Conservation (phyloP, 2,797 vertebrate species). For the Sitta carolinensis region DNA sequence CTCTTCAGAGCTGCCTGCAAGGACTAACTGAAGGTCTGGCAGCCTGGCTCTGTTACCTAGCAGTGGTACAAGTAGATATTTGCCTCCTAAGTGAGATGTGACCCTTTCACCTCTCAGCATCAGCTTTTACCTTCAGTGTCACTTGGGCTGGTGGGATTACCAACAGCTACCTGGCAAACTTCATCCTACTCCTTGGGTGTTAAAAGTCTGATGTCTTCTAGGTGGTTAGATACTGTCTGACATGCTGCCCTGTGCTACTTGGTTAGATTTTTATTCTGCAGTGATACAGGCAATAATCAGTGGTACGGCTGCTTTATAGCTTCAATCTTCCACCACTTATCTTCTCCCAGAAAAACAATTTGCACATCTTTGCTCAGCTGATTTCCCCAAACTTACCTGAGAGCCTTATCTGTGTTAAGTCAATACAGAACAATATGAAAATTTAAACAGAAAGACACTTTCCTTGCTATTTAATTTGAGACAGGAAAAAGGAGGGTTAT, state of each 20-base stretch:
- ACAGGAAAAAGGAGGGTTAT: not conserved
- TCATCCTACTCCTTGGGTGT: not conserved
- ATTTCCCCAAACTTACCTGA: not conserved
- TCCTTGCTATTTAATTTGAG: not conserved
- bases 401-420: not conserved
- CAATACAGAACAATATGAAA: not conserved
- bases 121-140: not conserved
- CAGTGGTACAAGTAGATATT: not conserved
- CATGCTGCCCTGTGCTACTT: not conserved
- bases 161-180: not conserved
- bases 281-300: not conserved
- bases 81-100: fast-evolving
- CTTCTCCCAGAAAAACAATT: conserved; percentile 26
- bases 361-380: conserved; percentile 6
- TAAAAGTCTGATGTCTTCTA: not conserved
- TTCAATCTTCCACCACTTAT: not conserved
- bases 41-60: not conserved
- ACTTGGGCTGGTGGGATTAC: not conserved
- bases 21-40: not conserved
- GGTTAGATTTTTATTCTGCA: not conserved
- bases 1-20: fast-evolving
- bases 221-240: not conserved
- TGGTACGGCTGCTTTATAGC: not conserved
- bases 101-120: not conserved
- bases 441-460: conserved; percentile 17